Percentiles rank a stretch among this genome's conserved stretches.
These are phyloP conservation scores for Drosophila ustulata DNA, from an alignment of 2,888 invertebrate genomes.

Conservation along the genomic window DNA sequence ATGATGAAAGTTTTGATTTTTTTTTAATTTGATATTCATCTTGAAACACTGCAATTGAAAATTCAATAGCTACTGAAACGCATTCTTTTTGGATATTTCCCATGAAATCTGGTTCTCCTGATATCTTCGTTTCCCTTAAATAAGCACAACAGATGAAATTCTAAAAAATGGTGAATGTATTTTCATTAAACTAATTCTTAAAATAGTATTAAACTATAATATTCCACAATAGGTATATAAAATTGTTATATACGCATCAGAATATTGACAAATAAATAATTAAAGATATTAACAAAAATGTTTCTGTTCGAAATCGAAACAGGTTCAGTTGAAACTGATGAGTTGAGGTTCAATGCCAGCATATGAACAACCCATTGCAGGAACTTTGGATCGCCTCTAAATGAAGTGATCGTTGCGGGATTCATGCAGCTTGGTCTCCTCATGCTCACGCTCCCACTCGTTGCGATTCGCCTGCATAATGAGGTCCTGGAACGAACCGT, in stretches of 20 bases:
- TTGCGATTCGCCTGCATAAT: constrained; percentile 75
- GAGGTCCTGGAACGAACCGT: constrained; percentile 79
- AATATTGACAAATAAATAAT: constrained; percentile 23
- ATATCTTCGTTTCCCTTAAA: no score
- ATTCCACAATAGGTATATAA: constrained; percentile 9
- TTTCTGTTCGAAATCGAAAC: constrained; percentile 8
- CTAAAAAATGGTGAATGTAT: not conserved
- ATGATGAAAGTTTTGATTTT: no score
- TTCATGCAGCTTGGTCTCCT: constrained; percentile 71
- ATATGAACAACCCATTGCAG: constrained; percentile 64
- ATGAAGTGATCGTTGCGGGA: constrained; percentile 62
- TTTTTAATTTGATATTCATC: no score
- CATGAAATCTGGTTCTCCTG: no score
- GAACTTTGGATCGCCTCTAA: constrained; percentile 36
- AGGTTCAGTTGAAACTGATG: constrained; percentile 26
- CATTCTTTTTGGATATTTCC: no score
- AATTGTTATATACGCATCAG: constrained; percentile 7
- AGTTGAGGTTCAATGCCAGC: constrained; percentile 63
- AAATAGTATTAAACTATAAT: constrained; percentile 6
- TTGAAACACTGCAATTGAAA: no score
- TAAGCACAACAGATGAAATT: not conserved
- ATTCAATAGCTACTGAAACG: no score
- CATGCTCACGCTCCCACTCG: constrained; percentile 70
- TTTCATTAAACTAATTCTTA: constrained; percentile 5
- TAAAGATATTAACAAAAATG: constrained; percentile 14